A percentile compares a stretch with the other conserved stretches of the same genome.
Evolutionary conservation across 2,797 vertebrate species (phyloP).

Genomic region (Macroramphosus scolopax): DNA sequence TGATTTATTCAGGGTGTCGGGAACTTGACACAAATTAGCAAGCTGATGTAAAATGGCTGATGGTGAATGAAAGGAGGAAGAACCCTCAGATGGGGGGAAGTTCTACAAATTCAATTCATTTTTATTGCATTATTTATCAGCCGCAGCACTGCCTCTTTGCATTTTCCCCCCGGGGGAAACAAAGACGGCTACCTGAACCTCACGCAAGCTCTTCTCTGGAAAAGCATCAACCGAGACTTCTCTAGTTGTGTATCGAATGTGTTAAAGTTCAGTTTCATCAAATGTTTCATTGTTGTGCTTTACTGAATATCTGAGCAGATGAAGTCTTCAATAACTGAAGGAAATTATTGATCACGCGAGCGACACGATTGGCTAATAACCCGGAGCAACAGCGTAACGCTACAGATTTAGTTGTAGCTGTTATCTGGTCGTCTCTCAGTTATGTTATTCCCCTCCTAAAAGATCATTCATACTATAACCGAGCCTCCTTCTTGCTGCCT

Average conservation of each 20-base stretch:
- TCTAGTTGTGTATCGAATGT: slow-evolving; percentile 18
- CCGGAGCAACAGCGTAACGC: too few species aligned
- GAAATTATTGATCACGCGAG: too few species aligned
- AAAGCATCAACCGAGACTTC: slow-evolving; percentile 39
- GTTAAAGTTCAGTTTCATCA: slow-evolving; percentile 11
- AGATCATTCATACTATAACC: too few species aligned
- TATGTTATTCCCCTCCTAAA: too few species aligned
- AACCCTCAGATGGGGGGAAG: slow-evolving; percentile 23
- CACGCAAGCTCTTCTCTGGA: slow-evolving; percentile 57
- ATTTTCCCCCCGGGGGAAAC: slow-evolving; percentile 3
- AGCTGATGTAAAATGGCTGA: slow-evolving; percentile 35
- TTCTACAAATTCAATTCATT: slow-evolving; percentile 43
- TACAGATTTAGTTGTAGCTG: too few species aligned
- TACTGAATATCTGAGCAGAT: slow-evolving; percentile 42
- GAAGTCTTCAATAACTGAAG: slow-evolving; percentile 35
- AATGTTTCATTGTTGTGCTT: slow-evolving; percentile 8
- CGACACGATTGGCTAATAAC: too few species aligned
- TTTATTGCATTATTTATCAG: slow-evolving; percentile 47
- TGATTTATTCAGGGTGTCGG: slow-evolving; percentile 35
- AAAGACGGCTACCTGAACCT: slow-evolving; percentile 19
- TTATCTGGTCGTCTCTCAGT: too few species aligned
- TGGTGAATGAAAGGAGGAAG: slow-evolving; percentile 27
- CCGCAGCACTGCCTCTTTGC: slow-evolving; percentile 16
- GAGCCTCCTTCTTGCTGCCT: too few species aligned
- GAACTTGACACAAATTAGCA: slow-evolving; percentile 38